Evolutionary conservation across 2,888 invertebrate species (phyloP), one percentile per base, ranked within the genome.

Genomic region (Sturmia bella): DNA sequence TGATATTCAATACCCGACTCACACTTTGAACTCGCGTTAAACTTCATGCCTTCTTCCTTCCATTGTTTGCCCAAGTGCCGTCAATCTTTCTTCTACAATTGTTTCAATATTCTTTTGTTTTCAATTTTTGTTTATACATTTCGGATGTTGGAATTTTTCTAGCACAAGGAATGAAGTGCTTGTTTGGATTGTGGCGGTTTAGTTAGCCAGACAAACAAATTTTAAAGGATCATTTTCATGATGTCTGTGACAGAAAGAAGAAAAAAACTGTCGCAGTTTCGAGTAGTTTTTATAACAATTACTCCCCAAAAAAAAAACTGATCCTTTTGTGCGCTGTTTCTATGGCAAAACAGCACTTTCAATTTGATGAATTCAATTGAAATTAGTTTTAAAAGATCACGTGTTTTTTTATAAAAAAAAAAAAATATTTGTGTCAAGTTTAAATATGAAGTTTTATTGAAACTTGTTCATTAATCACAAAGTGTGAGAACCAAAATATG

Each of bases 11-110:
- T 80, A 76, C 57, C 43, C 64, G 41, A 70, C 64, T 74, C 82
- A 77, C 82, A 78, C 82, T 82, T 82, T 70, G 32, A 74, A 82
- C 82, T 82, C 77, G 82, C 82, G 82, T 82, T 82, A 74, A 74
- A 82, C 77, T 82, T 82, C 82, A 78, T 82, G 74, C 82, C 77
- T 64, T 57, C 9, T 39, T 57, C 45, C 50, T 57, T 45, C 50
- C n/a, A 48, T 77, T 77, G 69, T 82, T 77, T 74, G 56, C 43
- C 48, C 59, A 69, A 57, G 41, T 63, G 54, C 21, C 15, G n/a
- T 43, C 41, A 56, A 24, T 57, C 63, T 69, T 69, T 73, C 63
- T 52, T 74, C 50, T 57, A 39, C 64, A 69, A 74, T 57, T 63
- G 37, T 63, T 59, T 72, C 43, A 32, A 41, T 17, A 59, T 57